Conservation (phyloP, 2,888 invertebrate genomes). For the Cheilosia grossa region DNA sequence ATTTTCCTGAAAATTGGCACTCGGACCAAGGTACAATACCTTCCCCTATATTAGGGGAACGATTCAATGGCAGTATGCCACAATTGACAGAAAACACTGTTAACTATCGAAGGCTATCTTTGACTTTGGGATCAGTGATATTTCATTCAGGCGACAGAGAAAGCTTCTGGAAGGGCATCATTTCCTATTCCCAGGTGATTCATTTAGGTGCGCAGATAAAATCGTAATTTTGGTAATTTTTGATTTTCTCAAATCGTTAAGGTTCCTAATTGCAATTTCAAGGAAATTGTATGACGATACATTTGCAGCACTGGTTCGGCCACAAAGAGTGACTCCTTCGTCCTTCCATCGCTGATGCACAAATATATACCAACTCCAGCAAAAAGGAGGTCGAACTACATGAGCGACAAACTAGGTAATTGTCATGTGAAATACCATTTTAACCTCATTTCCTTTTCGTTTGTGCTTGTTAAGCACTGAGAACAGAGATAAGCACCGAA, state of each 20-base stretch:
- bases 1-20: no score
- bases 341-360: not conserved
- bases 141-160: no score
- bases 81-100: constrained; percentile 10
- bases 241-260: no score
- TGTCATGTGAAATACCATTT: constrained; percentile 17
- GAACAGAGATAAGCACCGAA: constrained; percentile 14
- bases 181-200: no score
- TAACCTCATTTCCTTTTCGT: constrained; percentile 29
- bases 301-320: no score
- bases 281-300: no score
- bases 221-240: no score
- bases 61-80: constrained; percentile 6
- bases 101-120: not conserved
- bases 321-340: not conserved
- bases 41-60: constrained; percentile 7
- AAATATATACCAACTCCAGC: not conserved
- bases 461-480: constrained; percentile 14
- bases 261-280: no score
- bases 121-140: no score
- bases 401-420: constrained; percentile 6
- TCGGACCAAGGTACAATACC: no score
- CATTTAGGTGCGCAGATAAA: no score
- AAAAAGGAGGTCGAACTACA: constrained; percentile 1
- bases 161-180: no score